Base-by-base conservation (phyloP, 1,140 invertebrate species). In the Phymorhynchus buccinoides region DNA sequence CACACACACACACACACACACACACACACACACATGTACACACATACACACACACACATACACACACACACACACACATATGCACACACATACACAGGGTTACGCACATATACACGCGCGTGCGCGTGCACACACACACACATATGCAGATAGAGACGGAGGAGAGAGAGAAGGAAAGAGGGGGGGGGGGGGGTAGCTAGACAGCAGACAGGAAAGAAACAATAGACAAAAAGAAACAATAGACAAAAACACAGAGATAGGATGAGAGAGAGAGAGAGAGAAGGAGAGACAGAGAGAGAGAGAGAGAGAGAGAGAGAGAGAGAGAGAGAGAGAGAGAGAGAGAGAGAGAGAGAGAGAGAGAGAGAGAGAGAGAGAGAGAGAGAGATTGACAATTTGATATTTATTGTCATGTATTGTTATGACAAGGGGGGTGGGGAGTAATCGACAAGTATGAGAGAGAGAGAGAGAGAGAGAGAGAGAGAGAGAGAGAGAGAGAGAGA, bases 201-300 rank as follows among this genome's bases (percentile, higher is more conserved):
- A 78, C 42, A 78, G 39, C 37, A 44, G 14, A 56, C 39, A 71
- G 9, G 35, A 73, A 73, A 39, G 22, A 71, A n/a, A 71, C 18
- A 83, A 56, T n/a, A 56, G 71, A 56, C 35, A 35, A 71, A 35
- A 32, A 27, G 3, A 41, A n/a, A 71, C 27, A 27, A n/a, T 27
- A 48, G 22, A 16, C n/a, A 30, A 0, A 30, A n/a, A 30, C 56
- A 39, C 30, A n/a, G n/a, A n/a, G 79, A 62, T 32, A 56, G 66
- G 48, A n/a, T 41, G 75, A 73, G 66, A 83, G 39, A 80, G 81
- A 82, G 71, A 86, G 73, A 82, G 37, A 86, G 48, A 84, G 81
- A 77, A n/a, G 82, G 80, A 82, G 32, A 71, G 80, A n/a, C n/a
- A n/a, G n/a, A n/a, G n/a, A n/a, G n/a, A n/a, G n/a, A n/a, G n/a